phyloP scores from a whole-genome alignment of 2,113 vertebrate species.

The Lophura nycthemera region DNA sequence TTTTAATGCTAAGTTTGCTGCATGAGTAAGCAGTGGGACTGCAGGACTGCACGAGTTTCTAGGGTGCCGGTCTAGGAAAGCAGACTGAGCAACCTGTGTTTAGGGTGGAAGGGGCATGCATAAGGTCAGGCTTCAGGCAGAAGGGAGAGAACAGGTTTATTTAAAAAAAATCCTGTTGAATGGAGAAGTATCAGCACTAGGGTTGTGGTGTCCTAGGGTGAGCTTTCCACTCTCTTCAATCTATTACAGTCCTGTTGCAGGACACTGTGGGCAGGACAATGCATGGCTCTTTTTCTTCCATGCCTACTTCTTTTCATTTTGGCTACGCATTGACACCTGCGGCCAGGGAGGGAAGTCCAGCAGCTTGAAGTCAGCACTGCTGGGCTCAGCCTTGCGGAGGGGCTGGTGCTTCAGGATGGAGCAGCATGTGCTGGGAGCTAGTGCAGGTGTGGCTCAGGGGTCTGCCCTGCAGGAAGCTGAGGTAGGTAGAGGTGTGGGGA shows the following conservation, averaged over 20 bases:
- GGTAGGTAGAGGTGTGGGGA: background rate
- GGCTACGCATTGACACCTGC: rapidly evolving
- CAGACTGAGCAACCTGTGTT: background rate
- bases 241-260: background rate
- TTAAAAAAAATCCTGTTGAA: no score
- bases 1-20: background rate
- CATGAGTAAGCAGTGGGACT: background rate
- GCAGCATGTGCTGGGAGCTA: rapidly evolving
- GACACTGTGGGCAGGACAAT: background rate
- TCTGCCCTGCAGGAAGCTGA: background rate
- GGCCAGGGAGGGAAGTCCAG: rapidly evolving
- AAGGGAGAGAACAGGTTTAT: no score
- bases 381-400: background rate
- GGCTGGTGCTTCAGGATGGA: background rate
- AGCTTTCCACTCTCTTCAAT: background rate
- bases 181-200: no score
- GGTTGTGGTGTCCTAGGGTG: background rate
- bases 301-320: background rate
- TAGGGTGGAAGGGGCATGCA: no score
- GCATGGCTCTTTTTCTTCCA: background rate
- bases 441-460: rapidly evolving
- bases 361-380: no score
- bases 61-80: background rate
- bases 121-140: no score
- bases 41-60: background rate